phyloP scores from a whole-genome alignment of 1,140 invertebrate genomes.

The Zaprionus capensis region DNA sequence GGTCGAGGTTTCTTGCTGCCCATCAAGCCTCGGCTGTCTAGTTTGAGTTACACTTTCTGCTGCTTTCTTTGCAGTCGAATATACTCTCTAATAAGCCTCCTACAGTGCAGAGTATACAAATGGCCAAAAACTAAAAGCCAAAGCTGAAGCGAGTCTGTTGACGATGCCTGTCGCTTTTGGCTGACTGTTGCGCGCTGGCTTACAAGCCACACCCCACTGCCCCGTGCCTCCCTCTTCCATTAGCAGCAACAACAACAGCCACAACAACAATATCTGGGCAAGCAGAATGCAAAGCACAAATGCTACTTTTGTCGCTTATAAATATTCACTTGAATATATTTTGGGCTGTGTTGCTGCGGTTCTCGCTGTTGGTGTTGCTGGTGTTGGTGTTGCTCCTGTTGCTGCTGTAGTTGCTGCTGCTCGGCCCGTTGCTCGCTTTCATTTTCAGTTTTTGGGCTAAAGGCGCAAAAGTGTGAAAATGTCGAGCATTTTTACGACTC shows the following conservation, averaged over 20 bases:
- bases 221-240: neutral
- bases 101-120: constrained; percentile 2
- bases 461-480: constrained; percentile 79
- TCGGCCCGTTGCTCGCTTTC: constrained; percentile 59
- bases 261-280: constrained; percentile 34
- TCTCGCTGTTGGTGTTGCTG: constrained; percentile 5
- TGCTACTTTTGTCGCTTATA: constrained; percentile 79
- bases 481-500: constrained; percentile 76
- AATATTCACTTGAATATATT: constrained; percentile 80
- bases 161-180: constrained; percentile 50
- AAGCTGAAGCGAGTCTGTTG: constrained; percentile 47
- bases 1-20: no score
- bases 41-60: neutral
- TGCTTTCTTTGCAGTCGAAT: no score
- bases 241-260: constrained; percentile 17
- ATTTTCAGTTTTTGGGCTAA: constrained; percentile 64
- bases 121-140: constrained; percentile 45
- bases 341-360: constrained; percentile 10
- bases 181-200: constrained; percentile 60
- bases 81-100: neutral
- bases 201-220: constrained; percentile 5
- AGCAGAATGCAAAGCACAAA: constrained; percentile 74
- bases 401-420: constrained; percentile 8
- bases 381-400: constrained; percentile 25
- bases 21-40: no score